Evolutionary conservation across 2,797 vertebrate species (phyloP), one percentile per base, ranked within the genome.

Genomic region (Anguilla megastoma): DNA sequence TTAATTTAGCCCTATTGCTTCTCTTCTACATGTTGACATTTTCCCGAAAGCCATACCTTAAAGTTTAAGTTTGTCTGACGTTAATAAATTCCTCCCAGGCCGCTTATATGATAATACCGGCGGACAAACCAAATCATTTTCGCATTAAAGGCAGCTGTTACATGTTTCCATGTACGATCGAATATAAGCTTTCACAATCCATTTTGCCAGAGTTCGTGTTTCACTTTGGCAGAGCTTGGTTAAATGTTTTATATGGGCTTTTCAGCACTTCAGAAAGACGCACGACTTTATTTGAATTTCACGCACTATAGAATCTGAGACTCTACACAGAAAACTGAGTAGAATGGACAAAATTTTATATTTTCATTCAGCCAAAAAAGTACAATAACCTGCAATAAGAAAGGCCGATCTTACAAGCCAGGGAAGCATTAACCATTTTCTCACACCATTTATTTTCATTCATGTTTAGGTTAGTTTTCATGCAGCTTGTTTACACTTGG

Each of bases 1-100:
- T 90, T 89, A 89, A 91, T 93, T 95, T 91, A 94, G 94, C 93
- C 88, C 86, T 27, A 90, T 93, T 94, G 93, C 92, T 94, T 91
- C 92, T 91, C 69, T 84, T n/a, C 48, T 69, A 45, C 21, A 54
- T 86, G 85, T 58, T 82, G 86, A 74, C 89, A 87, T 89, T 88
- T 90, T 88, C 90, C 80, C 58, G 80, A 90, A 90, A 88, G 84
- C 52, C 83, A 90, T 56, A 82, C 66, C 79, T 74, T 88, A 89
- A 85, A 79, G 50, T 45, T 50, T 48, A 82, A 82, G 36, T 82
- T 82, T 82, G 45, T 82, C 79, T 82, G 79, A 82, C 79, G 79
- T 50, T 82, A 82, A 82, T 82, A 82, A 45, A 82, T 82, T 82
- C 79, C 45, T 82, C 45, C 10, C 24, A 48, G 21, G 41, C 45